Evolutionary conservation across 2,113 vertebrate genomes (phyloP), one percentile per base, ranked within the genome.

Genomic region (Pelecanus crispus): DNA sequence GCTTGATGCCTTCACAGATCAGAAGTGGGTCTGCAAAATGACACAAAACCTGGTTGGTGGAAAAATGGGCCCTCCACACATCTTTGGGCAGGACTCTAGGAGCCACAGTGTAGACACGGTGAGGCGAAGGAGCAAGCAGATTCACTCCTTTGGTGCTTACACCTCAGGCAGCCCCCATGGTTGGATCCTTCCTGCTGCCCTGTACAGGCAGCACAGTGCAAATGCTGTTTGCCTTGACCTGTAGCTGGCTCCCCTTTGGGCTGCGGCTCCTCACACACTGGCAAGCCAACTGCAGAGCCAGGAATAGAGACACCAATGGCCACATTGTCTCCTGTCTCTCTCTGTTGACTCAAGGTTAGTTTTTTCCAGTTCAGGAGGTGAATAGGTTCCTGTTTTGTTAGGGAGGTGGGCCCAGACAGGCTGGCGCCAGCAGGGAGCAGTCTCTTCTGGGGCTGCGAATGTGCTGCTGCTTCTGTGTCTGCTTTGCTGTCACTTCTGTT

Each of bases 291-390:
- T 29, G 66, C 72, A 20, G 17, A 25, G 56, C 53, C 62, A 19
- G 66, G 66, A 65, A 29, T 10, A 62, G 38, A 66, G 58, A 10
- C 85, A 20, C 50, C 63, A 36, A 1, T 47, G 67, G 31, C 26
- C 71, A 25, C 75, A 34, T 59, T 86, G 80, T 91, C 55, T 61
- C 62, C 56, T 34, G 34, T 34, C 44, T 72, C n/a, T 81, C 28
- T 63, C 40, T 63, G 13, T 28, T 24, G 62, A 38, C 50, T 58
- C 9, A 34, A 40, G 45, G 47, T 77, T 29, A 67, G 11, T 18
- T 89, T 96, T 95, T 95, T 82, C 61, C 89, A 92, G 67, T 7
- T 12, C 86, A 52, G 81, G 47, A 71, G 86, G 84, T 49, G 47
- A 71, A 34, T 17, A 47, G 92, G 45, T n/a, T 65, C 45, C 36